Evolutionary conservation across 2,888 invertebrate species (phyloP).

Genomic region (Druceiella hillmani): DNA sequence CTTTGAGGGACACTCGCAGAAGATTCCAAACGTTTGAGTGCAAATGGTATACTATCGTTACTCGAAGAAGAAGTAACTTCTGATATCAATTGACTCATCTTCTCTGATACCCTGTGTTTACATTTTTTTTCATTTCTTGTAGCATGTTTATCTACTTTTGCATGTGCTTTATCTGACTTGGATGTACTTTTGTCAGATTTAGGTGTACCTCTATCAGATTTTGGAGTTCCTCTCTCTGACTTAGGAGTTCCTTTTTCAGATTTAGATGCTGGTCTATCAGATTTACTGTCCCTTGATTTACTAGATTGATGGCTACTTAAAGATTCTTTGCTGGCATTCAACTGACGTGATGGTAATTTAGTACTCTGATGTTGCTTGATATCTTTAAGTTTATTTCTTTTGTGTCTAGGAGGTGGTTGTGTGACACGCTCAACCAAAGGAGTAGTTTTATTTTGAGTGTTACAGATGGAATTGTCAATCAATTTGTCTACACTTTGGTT

Average conservation of each 20-base stretch:
- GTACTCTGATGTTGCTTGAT: conserved; percentile 39
- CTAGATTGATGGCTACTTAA: conserved; percentile 49
- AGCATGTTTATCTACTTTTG: conserved; percentile 43
- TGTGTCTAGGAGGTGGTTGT: conserved; percentile 44
- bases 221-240: conserved; percentile 38
- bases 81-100: conserved; percentile 50
- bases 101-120: conserved; percentile 48
- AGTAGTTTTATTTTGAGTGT: conserved; percentile 47
- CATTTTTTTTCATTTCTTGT: conserved; percentile 22
- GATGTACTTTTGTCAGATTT: conserved; percentile 46
- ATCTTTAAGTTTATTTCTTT: conserved; percentile 47
- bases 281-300: conserved; percentile 46
- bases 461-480: conserved; percentile 47
- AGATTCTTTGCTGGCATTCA: conserved; percentile 48
- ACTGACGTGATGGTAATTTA: conserved; percentile 39
- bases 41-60: conserved; percentile 51
- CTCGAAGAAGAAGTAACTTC: conserved; percentile 57
- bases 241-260: conserved; percentile 42
- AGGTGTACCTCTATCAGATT: conserved; percentile 41
- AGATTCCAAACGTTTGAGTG: conserved; percentile 47
- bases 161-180: conserved; percentile 54
- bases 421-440: conserved; percentile 47
- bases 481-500: conserved; percentile 50
- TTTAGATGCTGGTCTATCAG: conserved; percentile 43
- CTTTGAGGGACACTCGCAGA: conserved; percentile 63